Conservation (phyloP, 2,888 invertebrate species). For the Charanyca ferruginea region DNA sequence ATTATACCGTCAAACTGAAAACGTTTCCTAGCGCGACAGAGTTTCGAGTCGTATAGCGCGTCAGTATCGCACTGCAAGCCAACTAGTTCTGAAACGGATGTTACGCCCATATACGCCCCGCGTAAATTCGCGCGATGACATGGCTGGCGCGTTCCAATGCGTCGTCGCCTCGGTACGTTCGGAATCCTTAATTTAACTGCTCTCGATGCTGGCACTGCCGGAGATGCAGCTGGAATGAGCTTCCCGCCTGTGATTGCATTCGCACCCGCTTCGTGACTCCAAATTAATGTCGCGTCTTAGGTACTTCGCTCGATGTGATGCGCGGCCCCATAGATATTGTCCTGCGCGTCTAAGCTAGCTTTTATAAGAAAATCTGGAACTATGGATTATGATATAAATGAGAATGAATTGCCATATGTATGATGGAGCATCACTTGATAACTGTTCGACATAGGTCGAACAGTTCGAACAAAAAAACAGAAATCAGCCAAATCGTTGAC, state of each 20-base stretch:
- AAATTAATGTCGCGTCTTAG: slow-evolving; percentile 83
- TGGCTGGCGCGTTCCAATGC: slow-evolving; percentile 67
- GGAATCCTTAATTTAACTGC: slow-evolving; percentile 88
- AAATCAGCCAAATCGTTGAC: no score
- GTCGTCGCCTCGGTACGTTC: slow-evolving; percentile 73
- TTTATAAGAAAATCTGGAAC: slow-evolving; percentile 31
- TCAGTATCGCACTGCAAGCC: slow-evolving; percentile 26
- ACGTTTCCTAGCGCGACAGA: no score
- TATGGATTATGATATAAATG: not conserved
- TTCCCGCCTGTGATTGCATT: slow-evolving; percentile 89
- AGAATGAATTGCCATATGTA: no score
- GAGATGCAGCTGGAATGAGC: slow-evolving; percentile 88
- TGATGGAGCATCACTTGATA: no score
- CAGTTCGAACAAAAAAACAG: no score
- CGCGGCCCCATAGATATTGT: slow-evolving; percentile 45
- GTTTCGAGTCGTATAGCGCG: slow-evolving; percentile 9
- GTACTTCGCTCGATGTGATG: slow-evolving; percentile 55
- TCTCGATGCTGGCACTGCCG: slow-evolving; percentile 74
- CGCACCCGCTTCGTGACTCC: slow-evolving; percentile 81
- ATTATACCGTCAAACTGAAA: no score
- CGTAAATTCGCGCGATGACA: slow-evolving; percentile 57
- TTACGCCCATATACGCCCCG: slow-evolving; percentile 51
- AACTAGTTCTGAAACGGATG: slow-evolving; percentile 55
- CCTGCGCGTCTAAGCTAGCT: slow-evolving; percentile 36
- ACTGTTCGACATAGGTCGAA: no score